Conservation (phyloP, 2,797 vertebrate genomes). For the Squalus acanthias region DNA sequence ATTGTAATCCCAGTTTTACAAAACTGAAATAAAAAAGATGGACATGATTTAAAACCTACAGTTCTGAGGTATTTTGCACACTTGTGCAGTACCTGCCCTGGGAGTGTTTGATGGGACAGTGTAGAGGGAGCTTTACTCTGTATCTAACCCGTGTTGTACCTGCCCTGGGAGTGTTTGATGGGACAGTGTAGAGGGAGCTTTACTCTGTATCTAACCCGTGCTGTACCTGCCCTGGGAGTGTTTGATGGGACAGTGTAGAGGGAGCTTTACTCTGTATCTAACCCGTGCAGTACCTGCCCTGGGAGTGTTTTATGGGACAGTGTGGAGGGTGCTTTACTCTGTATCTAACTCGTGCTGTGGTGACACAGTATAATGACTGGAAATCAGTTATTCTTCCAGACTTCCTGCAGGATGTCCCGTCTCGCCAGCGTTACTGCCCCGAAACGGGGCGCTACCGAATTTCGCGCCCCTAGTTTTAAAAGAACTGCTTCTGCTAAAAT, state of each 20-base stretch:
- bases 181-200: neutral
- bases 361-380: too few species aligned
- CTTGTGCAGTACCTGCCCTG: neutral
- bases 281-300: neutral
- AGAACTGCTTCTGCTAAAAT: too few species aligned
- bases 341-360: neutral
- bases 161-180: too few species aligned
- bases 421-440: too few species aligned
- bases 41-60: neutral
- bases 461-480: too few species aligned
- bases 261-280: neutral
- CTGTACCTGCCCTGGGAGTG: neutral
- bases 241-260: neutral
- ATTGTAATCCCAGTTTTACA: neutral
- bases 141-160: neutral
- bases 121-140: neutral
- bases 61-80: neutral
- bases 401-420: too few species aligned
- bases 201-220: neutral
- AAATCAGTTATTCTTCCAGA: too few species aligned
- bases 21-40: neutral
- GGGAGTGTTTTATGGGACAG: neutral
- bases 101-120: neutral
- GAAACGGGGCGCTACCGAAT: too few species aligned
- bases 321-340: too few species aligned